phyloP scores from a whole-genome alignment of 1,140 invertebrate species.

The Bombus impatiens region DNA sequence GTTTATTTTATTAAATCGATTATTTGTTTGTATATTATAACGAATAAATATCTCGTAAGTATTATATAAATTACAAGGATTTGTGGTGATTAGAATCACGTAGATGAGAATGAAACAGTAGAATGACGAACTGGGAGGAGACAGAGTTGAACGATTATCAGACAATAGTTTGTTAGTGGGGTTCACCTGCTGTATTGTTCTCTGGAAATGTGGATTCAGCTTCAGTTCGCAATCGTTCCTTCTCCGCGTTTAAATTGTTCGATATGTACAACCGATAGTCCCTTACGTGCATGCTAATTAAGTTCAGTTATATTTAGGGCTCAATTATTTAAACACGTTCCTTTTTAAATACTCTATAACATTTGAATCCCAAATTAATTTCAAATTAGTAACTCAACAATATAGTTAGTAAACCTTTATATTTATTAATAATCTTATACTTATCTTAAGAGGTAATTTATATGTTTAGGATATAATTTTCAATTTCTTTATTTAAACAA shows the following conservation, averaged over 20 bases:
- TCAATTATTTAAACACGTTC: not conserved
- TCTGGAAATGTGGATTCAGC: slow-evolving; percentile 78
- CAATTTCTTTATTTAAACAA: slow-evolving; percentile 13
- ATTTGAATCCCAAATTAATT: not conserved
- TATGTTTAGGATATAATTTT: not conserved
- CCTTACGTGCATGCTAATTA: slow-evolving; percentile 30
- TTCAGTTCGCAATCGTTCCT: slow-evolving; percentile 66
- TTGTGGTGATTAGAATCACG: slow-evolving; percentile 25
- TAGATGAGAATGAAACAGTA: slow-evolving; percentile 42
- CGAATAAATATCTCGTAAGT: not conserved
- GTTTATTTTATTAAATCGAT: not conserved
- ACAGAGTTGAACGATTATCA: slow-evolving; percentile 77
- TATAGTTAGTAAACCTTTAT: not conserved
- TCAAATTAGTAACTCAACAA: not conserved
- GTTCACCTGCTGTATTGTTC: slow-evolving; percentile 81
- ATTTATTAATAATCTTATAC: not conserved
- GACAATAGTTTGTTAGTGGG: slow-evolving; percentile 82
- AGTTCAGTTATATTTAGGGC: not conserved
- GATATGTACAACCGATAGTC: slow-evolving; percentile 38
- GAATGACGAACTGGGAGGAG: slow-evolving; percentile 53
- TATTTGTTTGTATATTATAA: not conserved
- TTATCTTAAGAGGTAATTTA: not conserved
- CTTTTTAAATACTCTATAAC: not conserved
- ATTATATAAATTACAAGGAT: slow-evolving; percentile 30
- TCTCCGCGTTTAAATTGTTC: slow-evolving; percentile 58